Evolutionary conservation across 2,888 invertebrate genomes (phyloP).

Genomic region (Schizotus pectinicornis): DNA sequence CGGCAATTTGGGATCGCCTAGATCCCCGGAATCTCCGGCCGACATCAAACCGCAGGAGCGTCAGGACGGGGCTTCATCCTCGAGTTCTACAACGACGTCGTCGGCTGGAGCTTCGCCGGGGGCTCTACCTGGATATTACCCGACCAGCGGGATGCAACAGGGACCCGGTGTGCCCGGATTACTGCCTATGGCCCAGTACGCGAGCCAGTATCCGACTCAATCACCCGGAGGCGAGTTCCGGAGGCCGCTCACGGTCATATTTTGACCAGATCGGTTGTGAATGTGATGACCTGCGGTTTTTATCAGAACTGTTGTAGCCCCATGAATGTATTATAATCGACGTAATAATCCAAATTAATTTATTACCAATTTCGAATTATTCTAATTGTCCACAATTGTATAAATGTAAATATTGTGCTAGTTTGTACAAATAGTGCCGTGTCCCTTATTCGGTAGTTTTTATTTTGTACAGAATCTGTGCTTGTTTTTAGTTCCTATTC

Average conservation of each 20-base stretch:
- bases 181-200: conserved; percentile 72
- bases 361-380: conserved; percentile 16
- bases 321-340: conserved; percentile 11
- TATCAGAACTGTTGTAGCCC: conserved; percentile 19
- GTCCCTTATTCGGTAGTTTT: conserved; percentile 11
- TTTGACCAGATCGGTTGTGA: conserved; percentile 73
- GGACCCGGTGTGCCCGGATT: conserved; percentile 61
- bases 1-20: conserved; percentile 51
- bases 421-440: conserved; percentile 23
- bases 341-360: conserved; percentile 23
- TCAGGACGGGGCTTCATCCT: conserved; percentile 63
- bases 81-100: conserved; percentile 64
- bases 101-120: conserved; percentile 71
- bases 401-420: conserved; percentile 28
- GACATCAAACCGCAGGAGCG: conserved; percentile 52
- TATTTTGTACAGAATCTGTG: conserved; percentile 23
- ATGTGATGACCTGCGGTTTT: conserved; percentile 47
- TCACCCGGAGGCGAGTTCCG: conserved; percentile 72
- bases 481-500: conserved; percentile 40
- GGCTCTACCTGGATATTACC: conserved; percentile 63
- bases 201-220: conserved; percentile 63
- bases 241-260: conserved; percentile 78
- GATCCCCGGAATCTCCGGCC: conserved; percentile 64
- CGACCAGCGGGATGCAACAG: conserved; percentile 59
- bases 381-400: conserved; percentile 18